phyloP scores from a whole-genome alignment of 1,140 invertebrate species.

The Phenacoccus solenopsis region DNA sequence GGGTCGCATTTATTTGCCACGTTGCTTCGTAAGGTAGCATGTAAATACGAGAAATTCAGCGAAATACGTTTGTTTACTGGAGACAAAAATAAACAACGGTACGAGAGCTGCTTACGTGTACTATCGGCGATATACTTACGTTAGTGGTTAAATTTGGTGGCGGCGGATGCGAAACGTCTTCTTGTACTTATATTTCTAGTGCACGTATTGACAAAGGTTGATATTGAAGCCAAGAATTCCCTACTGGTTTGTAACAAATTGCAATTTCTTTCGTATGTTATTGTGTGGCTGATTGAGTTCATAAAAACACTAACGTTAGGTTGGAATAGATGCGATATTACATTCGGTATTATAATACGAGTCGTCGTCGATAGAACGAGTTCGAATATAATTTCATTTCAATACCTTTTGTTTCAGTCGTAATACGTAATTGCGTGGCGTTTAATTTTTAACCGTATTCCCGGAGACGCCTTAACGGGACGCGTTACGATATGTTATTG shows the following conservation, averaged over 20 bases:
- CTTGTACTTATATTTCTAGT: background rate
- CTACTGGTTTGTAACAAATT: background rate
- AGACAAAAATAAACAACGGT: background rate
- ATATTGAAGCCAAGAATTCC: background rate
- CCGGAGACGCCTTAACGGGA: too few relatives aligned
- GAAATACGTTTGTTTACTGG: background rate
- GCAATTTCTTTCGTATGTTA: background rate
- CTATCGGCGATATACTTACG: too few relatives aligned
- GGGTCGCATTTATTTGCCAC: too few relatives aligned
- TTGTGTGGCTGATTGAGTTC: background rate
- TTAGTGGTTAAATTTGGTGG: background rate
- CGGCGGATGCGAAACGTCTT: background rate
- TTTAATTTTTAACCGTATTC: too few relatives aligned
- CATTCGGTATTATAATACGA: background rate
- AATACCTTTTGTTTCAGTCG: too few relatives aligned
- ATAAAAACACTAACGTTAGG: background rate
- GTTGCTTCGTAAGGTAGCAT: too few relatives aligned
- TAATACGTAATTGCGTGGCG: too few relatives aligned
- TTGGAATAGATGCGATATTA: background rate
- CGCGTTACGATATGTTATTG: too few relatives aligned
- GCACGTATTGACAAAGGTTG: background rate
- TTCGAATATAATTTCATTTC: background rate
- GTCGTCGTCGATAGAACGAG: background rate
- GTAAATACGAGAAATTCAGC: background rate
- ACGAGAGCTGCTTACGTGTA: background rate